These are phyloP conservation scores for Epizoanthus stellaris DNA, from an alignment of 92 coral and sea anemone species.

Conservation along the genomic window DNA sequence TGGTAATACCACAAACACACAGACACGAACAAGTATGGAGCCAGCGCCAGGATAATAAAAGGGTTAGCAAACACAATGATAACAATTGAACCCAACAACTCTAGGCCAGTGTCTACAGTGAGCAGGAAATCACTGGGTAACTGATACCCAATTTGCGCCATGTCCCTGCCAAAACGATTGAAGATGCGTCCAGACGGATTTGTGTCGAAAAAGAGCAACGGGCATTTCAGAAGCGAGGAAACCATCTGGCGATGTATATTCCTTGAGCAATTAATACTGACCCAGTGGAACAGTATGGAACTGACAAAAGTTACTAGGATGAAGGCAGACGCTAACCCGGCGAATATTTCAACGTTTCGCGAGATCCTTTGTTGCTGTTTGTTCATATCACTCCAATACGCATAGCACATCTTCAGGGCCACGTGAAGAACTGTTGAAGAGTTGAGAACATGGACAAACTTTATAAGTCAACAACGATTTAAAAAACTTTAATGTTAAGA, in stretches of 20 bases:
- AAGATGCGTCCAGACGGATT: slow-evolving; percentile 30
- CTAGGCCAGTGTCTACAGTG: slow-evolving; percentile 14
- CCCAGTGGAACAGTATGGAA: slow-evolving; percentile 24
- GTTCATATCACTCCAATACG: slow-evolving; percentile 42
- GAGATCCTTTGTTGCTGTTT: not conserved
- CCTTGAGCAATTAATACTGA: slow-evolving; percentile 11
- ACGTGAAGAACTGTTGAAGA: slow-evolving; percentile 1
- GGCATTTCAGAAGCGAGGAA: slow-evolving; percentile 16
- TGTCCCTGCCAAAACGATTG: slow-evolving; percentile 36
- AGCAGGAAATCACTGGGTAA: not conserved
- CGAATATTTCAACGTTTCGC: not conserved
- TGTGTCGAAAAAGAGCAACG: slow-evolving; percentile 19
- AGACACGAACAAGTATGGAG: slow-evolving; percentile 1
- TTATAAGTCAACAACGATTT: not conserved
- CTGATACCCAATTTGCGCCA: slow-evolving; percentile 11
- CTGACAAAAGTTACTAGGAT: slow-evolving; percentile 6
- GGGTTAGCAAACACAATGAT: slow-evolving; percentile 29
- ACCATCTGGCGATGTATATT: slow-evolving; percentile 22
- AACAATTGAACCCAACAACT: slow-evolving; percentile 14
- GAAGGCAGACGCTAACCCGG: slow-evolving; percentile 1
- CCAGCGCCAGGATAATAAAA: slow-evolving; percentile 1
- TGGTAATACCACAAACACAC: slow-evolving; percentile 38
- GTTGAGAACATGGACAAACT: not conserved
- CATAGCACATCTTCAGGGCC: slow-evolving; percentile 23
- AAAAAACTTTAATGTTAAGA: no score